Base-by-base conservation (phyloP, 2,888 invertebrate genomes). In the Eupithecia vulgata region DNA sequence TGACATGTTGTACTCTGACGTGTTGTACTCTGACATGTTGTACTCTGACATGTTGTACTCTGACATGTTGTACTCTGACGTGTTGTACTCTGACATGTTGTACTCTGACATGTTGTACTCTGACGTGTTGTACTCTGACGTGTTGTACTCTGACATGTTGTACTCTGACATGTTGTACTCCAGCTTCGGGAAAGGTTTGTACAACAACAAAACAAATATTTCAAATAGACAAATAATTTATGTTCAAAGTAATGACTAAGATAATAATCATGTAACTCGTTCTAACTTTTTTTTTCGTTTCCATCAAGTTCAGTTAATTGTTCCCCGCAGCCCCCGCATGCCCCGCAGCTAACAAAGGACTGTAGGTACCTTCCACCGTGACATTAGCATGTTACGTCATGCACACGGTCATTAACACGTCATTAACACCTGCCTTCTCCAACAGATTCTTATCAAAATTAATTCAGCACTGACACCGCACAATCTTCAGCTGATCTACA, bases 391-490 rank as follows among this genome's bases (percentile, higher is more conserved):
- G 62, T 35, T 37, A 40, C 42, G 42, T 45, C 70, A 48, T 61
- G 61, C 65, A 65, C 40, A 35, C 64, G 35, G 7, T 34, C 64
- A n/a, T n/a, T n/a, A n/a, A n/a, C n/a, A n/a, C 64, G 40, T 68
- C 64, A 72, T 70, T 72, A 75, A 40, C 75, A 70, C 72, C 72
- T 72, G 59, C 52, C 30, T 30, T 62, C 57, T 74, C 73, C 66
- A 76, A 72, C 66, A 74, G 80, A 80, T 80, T 61, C 34, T 71
- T 78, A 80, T 75, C 78, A 67, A 71, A 81, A 83, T 81, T 79
- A 84, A 79, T 84, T 81, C 78, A 77, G 73, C 80, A 79, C 81
- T 81, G 76, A 75, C 68, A 76, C 57, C 67, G 70, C 25, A 37
- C 62, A 64, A 64, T 64, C 62, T 37, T 15, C 12, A 25, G 15